Conservation (phyloP, 2,888 invertebrate genomes). For the Nipponacmea schrenckii region DNA sequence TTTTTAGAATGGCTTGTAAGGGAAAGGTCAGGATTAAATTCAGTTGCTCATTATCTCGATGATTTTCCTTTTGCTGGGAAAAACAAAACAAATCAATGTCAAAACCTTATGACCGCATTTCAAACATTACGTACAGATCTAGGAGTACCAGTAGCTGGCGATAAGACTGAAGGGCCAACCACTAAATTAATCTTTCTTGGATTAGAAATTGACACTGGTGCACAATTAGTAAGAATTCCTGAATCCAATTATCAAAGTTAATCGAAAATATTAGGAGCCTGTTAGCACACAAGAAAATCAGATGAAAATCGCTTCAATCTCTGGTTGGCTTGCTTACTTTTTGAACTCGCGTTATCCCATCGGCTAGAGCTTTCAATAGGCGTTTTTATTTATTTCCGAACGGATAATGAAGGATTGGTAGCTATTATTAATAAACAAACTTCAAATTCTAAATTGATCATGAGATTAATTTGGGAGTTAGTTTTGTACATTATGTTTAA, state of each 20-base stretch:
- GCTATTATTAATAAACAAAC: too few species aligned
- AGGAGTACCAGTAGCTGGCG: background rate
- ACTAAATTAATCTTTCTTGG: constrained; percentile 14
- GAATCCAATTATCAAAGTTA: background rate
- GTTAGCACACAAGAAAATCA: background rate
- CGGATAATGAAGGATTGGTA: constrained; percentile 2
- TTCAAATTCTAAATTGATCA: too few species aligned
- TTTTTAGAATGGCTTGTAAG: background rate
- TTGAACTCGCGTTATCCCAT: constrained; percentile 13
- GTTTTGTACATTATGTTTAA: too few species aligned
- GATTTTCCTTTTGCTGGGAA: background rate
- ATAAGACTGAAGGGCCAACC: constrained; percentile 1
- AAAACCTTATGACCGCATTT: background rate
- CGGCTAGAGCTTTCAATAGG: constrained; percentile 20
- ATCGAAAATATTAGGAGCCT: background rate
- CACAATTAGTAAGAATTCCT: constrained; percentile 11
- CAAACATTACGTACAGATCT: background rate
- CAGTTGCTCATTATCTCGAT: constrained; percentile 1
- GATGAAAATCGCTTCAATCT: constrained; percentile 1
- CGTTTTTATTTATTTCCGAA: constrained; percentile 20
- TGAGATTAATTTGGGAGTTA: too few species aligned
- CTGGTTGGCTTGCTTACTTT: background rate
- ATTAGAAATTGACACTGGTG: constrained; percentile 11
- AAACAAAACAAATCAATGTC: background rate
- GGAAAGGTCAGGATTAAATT: background rate